Conservation (phyloP, 1,140 invertebrate species). For the Andricus grossulariae region DNA sequence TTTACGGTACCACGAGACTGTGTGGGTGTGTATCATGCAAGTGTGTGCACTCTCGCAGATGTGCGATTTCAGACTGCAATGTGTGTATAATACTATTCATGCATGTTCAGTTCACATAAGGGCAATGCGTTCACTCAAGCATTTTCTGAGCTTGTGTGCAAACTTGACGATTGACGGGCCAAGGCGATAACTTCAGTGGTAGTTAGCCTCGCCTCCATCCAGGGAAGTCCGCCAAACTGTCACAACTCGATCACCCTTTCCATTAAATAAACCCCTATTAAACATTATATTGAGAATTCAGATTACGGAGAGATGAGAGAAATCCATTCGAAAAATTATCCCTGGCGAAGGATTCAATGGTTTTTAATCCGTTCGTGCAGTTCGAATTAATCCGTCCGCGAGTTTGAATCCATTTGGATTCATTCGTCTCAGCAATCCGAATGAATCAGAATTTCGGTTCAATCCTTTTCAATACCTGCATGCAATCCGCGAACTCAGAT, state of each 20-base stretch:
- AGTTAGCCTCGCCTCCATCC: constrained; percentile 35
- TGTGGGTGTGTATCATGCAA: background rate
- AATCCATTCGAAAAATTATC: no score
- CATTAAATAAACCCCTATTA: background rate
- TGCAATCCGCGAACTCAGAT: no score
- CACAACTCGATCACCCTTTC: background rate
- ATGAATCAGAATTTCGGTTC: no score
- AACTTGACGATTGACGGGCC: constrained; percentile 59
- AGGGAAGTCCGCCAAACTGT: constrained; percentile 13
- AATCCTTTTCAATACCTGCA: no score
- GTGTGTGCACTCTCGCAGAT: background rate
- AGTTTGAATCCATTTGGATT: no score
- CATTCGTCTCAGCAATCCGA: no score
- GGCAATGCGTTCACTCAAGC: constrained; percentile 46
- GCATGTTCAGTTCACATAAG: constrained; percentile 43
- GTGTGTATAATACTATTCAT: constrained; percentile 45
- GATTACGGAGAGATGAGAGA: no score
- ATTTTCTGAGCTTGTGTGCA: constrained; percentile 15
- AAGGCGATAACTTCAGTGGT: constrained; percentile 59
- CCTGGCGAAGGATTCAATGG: no score
- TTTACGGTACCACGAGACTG: constrained; percentile 30
- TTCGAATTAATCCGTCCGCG: no score
- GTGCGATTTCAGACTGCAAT: constrained; percentile 41
- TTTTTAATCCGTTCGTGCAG: no score
- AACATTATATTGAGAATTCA: background rate